phyloP scores from a whole-genome alignment of 1,140 invertebrate genomes.

The Drosophila leontia region DNA sequence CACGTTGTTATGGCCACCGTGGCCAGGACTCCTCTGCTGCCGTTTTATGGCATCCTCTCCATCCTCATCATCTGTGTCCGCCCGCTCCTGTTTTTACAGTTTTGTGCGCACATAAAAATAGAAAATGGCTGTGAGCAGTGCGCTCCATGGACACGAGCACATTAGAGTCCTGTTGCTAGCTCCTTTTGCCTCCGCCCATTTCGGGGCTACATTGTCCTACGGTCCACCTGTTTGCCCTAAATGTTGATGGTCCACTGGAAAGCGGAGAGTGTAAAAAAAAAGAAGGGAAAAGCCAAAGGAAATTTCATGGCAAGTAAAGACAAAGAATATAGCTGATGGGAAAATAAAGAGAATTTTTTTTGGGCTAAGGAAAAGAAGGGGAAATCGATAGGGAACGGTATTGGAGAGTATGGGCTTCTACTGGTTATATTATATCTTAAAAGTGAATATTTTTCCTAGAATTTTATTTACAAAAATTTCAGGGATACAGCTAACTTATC shows the following conservation, averaged over 20 bases:
- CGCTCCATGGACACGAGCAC: constrained; percentile 59
- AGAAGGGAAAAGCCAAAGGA: not conserved
- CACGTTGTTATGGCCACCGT: constrained; percentile 77
- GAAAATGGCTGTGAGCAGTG: constrained; percentile 74
- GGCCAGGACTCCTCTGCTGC: constrained; percentile 56
- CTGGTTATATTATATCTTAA: not conserved
- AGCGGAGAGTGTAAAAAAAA: not conserved
- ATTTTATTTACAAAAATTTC: not conserved
- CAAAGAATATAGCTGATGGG: constrained; percentile 41
- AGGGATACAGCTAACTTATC: not conserved
- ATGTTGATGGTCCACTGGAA: constrained; percentile 56
- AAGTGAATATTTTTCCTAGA: not conserved
- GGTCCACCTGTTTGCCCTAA: constrained; percentile 62
- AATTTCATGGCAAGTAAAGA: constrained; percentile 31
- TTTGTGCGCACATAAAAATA: constrained; percentile 83
- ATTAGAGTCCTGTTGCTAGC: constrained; percentile 60
- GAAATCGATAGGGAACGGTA: constrained; percentile 8
- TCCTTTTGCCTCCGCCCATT: constrained; percentile 9
- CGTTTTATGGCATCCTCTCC: constrained; percentile 68
- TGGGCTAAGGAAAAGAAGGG: not conserved
- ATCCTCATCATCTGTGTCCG: constrained; percentile 35
- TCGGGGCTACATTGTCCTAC: constrained; percentile 22
- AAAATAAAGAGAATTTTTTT: constrained; percentile 30
- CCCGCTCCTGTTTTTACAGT: constrained; percentile 69
- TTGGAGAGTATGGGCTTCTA: not conserved